phyloP scores from a whole-genome alignment of 2,888 invertebrate species.

The Blastobasis lacticolella region DNA sequence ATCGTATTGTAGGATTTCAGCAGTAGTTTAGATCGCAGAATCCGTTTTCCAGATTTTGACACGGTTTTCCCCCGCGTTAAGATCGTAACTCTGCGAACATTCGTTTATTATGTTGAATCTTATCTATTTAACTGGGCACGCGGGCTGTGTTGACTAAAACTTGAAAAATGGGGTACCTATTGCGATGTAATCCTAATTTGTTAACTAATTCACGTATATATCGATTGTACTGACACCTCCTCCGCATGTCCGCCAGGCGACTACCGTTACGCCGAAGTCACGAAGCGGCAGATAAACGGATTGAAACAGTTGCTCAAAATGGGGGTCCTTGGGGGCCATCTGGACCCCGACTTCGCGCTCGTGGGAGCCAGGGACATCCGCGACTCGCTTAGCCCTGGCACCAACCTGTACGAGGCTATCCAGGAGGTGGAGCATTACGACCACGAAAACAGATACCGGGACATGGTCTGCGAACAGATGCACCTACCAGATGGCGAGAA shows the following conservation, averaged over 20 bases:
- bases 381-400: not conserved
- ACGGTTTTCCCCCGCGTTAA: too few species aligned
- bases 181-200: too few species aligned
- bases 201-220: too few species aligned
- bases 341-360: constrained; percentile 11
- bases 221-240: too few species aligned
- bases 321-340: constrained; percentile 6
- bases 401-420: not conserved
- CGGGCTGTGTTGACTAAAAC: too few species aligned
- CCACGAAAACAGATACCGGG: not conserved
- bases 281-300: not conserved
- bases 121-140: too few species aligned
- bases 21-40: too few species aligned
- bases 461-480: not conserved
- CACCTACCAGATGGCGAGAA: not conserved
- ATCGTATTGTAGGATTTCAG: too few species aligned
- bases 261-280: not conserved
- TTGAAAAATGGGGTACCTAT: too few species aligned
- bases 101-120: too few species aligned
- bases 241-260: not conserved
- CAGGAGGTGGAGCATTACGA: not conserved
- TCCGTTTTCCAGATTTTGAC: too few species aligned
- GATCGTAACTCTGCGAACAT: too few species aligned
- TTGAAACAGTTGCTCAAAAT: constrained; percentile 1
- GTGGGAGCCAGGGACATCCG: constrained; percentile 1